Base-by-base conservation (phyloP, 2,797 vertebrate genomes). In the Choloepus didactylus region DNA sequence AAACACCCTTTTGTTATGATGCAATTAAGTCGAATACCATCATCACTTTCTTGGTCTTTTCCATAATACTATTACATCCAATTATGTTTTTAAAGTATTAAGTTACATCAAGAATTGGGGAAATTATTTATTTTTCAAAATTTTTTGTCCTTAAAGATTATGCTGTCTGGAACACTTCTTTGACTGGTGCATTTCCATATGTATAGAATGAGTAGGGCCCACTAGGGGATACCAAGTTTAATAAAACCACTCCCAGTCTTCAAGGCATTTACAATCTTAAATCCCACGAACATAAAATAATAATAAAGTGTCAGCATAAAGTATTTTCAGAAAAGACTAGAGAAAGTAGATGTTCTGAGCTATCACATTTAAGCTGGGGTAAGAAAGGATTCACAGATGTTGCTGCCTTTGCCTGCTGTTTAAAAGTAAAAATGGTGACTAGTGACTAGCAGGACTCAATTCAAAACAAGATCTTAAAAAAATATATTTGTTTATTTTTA, bases 361-460 rank as follows among this genome's bases (percentile, higher is more conserved):
- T 67, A 72, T 46, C 44, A 72, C 46, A 92, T 49, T 77, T 92
- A 88, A 95, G 31, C 7, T 90, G 31, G 27, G 87, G 12, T 94
- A 95, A 93, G 51, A 80, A 86, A 91, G 41, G 62, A 92, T 21
- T 70, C 60, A 75, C 1, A 77, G 23, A 89, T 31, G 3, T 31
- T 85, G 64, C 35, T 93, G 4, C 38, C 96, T 83, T 86, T 96
- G 21, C 21, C 62, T 80, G 49, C 2, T 66, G 9, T 96, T 95
- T 85, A 85, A 95, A 95, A 93, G 29, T 76, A 93, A 95, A 96
- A 95, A 91, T 87, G 49, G n/a, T 89, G 25, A 93, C 95, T 3
- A 51, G n/a, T 89, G 25, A 92, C 95, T 3, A 96, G 76, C 0
- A 64, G 46, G 35, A 84, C 35, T 90, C n/a, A 89, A 85, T 31